Conservation (phyloP, 2,888 invertebrate species). For the Lacanobia oleracea region DNA sequence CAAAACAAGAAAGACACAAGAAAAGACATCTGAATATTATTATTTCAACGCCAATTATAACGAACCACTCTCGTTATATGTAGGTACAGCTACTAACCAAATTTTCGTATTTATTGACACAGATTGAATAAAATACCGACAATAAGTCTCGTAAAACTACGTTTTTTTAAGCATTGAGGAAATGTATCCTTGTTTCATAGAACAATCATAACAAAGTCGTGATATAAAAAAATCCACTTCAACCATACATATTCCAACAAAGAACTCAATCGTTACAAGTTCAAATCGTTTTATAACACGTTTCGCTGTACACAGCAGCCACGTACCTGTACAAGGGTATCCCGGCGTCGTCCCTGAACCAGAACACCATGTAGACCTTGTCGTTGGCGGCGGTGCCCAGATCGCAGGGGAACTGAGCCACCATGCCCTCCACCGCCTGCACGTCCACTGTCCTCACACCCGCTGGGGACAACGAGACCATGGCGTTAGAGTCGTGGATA, state of each 20-base stretch:
- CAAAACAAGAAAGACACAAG: no score
- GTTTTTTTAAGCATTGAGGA: no score
- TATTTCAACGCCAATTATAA: no score
- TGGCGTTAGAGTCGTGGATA: neutral
- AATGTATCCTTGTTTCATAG: no score
- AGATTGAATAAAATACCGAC: no score
- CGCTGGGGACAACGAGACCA: slow-evolving; percentile 71
- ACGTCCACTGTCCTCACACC: slow-evolving; percentile 94
- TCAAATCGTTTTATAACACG: no score
- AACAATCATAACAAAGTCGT: neutral
- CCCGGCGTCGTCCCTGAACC: slow-evolving; percentile 97
- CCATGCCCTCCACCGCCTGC: slow-evolving; percentile 96
- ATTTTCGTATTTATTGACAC: no score
- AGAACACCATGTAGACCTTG: slow-evolving; percentile 97
- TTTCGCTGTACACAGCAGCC: neutral
- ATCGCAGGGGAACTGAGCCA: slow-evolving; percentile 96
- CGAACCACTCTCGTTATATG: no score
- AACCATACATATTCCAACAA: neutral
- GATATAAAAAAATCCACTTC: no score
- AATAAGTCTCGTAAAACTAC: no score
- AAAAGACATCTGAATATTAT: no score
- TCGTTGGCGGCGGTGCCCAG: slow-evolving; percentile 95
- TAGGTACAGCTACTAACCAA: no score
- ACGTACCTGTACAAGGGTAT: slow-evolving; percentile 96
- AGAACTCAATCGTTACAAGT: neutral